phyloP scores from a whole-genome alignment of 2,113 vertebrate genomes.

The Sebastes schlegelii region DNA sequence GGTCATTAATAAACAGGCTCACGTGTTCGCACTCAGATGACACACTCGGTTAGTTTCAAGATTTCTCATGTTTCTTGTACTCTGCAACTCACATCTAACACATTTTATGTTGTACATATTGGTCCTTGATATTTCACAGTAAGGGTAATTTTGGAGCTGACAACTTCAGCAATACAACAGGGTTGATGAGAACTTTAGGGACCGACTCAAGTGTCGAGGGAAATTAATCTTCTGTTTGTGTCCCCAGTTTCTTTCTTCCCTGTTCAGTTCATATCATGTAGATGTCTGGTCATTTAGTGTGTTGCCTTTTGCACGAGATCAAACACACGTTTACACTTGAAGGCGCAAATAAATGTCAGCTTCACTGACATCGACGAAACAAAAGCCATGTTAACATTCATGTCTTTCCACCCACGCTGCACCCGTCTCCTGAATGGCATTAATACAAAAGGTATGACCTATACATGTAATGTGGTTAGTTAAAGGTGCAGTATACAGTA shows the following conservation, averaged over 20 bases:
- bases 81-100: background rate
- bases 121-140: background rate
- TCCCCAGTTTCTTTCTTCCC: background rate
- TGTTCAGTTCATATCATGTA: background rate
- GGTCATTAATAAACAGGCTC: constrained; percentile 35
- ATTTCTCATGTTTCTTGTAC: background rate
- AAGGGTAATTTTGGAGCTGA: background rate
- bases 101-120: too few species aligned
- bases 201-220: background rate
- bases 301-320: background rate
- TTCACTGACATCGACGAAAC: background rate
- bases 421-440: background rate
- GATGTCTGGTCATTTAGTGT: background rate
- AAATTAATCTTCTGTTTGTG: background rate
- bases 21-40: constrained; percentile 1
- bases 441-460: background rate
- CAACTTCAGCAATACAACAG: background rate
- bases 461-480: background rate
- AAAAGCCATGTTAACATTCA: background rate
- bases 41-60: background rate
- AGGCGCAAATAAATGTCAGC: background rate
- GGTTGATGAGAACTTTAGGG: background rate
- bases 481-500: background rate
- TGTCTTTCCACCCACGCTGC: background rate
- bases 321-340: background rate